These are phyloP conservation scores for Fregata magnificens DNA, from an alignment of 2,113 vertebrate genomes.

Conservation along the genomic window DNA sequence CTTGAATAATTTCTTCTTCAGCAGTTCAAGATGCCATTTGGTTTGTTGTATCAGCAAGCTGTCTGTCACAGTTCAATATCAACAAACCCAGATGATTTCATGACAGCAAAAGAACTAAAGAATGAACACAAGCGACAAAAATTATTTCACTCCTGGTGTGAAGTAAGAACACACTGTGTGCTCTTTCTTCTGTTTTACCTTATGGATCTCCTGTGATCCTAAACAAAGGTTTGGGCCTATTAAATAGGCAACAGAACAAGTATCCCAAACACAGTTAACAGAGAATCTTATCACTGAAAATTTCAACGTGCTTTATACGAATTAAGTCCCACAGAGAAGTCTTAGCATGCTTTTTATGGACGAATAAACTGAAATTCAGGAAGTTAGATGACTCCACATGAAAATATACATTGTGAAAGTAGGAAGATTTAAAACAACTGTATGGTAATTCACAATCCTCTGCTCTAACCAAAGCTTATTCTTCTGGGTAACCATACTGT, in stretches of 20 bases:
- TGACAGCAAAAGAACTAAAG: background rate
- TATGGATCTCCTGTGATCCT: background rate
- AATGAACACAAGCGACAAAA: background rate
- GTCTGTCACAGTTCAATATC: background rate
- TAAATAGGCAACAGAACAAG: background rate
- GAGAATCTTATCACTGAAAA: background rate
- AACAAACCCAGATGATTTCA: background rate
- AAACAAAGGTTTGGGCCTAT: background rate
- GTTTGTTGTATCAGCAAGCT: background rate
- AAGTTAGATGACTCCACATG: background rate
- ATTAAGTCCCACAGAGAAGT: background rate
- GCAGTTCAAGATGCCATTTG: background rate
- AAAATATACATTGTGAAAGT: background rate
- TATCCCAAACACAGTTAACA: background rate
- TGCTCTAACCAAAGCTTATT: background rate
- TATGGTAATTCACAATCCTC: background rate
- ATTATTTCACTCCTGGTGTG: background rate
- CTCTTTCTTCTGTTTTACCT: background rate
- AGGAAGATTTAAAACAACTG: background rate
- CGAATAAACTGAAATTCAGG: background rate
- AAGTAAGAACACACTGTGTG: background rate
- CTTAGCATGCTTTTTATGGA: background rate
- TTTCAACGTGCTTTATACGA: background rate
- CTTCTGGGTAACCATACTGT: background rate
- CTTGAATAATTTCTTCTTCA: background rate